Percentiles rank a stretch among this genome's conserved stretches.
These are phyloP conservation scores for Mesocricetus auratus DNA, from an alignment of 2,113 vertebrate species.

Conservation along the genomic window DNA sequence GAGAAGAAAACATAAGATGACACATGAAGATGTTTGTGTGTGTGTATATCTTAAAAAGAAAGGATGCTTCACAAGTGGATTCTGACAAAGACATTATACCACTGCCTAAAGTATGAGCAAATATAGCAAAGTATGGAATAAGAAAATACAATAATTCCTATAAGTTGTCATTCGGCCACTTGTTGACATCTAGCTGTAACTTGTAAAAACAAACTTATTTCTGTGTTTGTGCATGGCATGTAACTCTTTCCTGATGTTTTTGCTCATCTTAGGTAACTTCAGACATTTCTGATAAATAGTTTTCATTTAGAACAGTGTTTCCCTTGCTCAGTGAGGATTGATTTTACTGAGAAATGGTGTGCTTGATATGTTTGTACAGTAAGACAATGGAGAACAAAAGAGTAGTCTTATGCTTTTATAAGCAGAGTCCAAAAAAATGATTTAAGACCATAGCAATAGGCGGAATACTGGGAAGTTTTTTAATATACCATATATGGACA, in stretches of 20 bases:
- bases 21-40: neutral
- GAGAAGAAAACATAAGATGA: neutral
- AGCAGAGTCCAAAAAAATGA: neutral
- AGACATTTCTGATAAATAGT: neutral
- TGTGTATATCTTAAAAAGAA: slow-evolving; percentile 4
- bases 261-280: slow-evolving; percentile 33
- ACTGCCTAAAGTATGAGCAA: slow-evolving; percentile 40
- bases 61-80: neutral
- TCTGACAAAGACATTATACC: slow-evolving; percentile 71
- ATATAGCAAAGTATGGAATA: slow-evolving; percentile 65
- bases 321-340: neutral
- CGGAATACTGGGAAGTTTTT: neutral
- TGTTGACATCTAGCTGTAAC: slow-evolving; percentile 37
- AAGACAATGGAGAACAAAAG: neutral
- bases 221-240: neutral
- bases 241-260: neutral
- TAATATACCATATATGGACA: neutral
- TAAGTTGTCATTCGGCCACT: slow-evolving; percentile 43
- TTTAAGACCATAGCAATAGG: neutral
- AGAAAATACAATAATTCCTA: slow-evolving; percentile 52
- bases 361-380: neutral
- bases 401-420: neutral
- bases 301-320: slow-evolving; percentile 39
- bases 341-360: slow-evolving; percentile 18
- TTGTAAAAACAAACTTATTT: slow-evolving; percentile 47